Conservation (phyloP, 1,140 invertebrate genomes). For the Nasonia vitripennis region DNA sequence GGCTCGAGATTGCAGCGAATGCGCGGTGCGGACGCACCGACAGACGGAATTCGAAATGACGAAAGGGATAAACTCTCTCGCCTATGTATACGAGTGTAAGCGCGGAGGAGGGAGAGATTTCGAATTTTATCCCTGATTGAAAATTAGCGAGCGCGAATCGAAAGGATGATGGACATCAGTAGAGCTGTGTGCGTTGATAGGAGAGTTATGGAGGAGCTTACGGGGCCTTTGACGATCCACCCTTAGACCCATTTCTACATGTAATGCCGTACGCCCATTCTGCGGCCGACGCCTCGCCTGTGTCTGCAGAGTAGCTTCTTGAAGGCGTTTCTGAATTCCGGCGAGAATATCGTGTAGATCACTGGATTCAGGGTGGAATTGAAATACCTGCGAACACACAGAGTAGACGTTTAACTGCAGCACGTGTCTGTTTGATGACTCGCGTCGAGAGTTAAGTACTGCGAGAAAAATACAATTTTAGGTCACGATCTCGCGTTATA, state of each 20-base stretch:
- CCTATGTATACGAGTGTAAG: neutral
- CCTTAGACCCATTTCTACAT: constrained; percentile 67
- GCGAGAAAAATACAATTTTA: too few species aligned
- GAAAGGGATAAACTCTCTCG: neutral
- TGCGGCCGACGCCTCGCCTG: constrained; percentile 61
- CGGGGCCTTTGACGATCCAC: constrained; percentile 50
- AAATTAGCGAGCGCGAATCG: neutral
- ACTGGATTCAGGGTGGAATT: constrained; percentile 93
- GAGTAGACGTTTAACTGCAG: neutral
- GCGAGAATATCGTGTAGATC: constrained; percentile 92
- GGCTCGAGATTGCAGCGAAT: neutral
- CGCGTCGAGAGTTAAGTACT: too few species aligned
- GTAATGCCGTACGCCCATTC: constrained; percentile 66
- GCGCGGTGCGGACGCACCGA: neutral
- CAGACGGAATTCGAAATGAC: constrained; percentile 11
- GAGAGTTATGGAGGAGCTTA: neutral
- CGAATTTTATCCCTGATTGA: neutral
- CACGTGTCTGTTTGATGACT: neutral
- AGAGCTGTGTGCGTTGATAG: neutral
- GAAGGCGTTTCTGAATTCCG: constrained; percentile 91
- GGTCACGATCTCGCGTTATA: too few species aligned
- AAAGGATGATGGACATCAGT: neutral
- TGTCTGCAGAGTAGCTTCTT: constrained; percentile 81
- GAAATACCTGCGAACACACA: constrained; percentile 80
- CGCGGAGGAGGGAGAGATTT: neutral